Percentiles rank a stretch among this genome's conserved stretches.
These are phyloP conservation scores for Acanthis flammea DNA, from an alignment of 2,797 vertebrate species.

Conservation along the genomic window DNA sequence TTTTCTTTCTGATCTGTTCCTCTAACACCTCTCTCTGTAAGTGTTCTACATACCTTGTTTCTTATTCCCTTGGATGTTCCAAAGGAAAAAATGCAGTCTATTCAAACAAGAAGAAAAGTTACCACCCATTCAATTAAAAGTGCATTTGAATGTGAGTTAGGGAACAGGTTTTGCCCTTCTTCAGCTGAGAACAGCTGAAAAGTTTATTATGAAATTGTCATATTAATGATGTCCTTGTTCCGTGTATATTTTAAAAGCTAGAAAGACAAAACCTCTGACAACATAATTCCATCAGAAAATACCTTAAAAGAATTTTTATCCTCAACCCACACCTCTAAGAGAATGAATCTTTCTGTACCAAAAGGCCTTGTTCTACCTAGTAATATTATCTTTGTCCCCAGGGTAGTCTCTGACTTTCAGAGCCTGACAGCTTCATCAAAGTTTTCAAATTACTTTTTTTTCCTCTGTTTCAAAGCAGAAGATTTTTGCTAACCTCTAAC, in stretches of 20 bases:
- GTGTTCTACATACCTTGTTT: background rate
- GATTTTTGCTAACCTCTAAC: constrained; percentile 18
- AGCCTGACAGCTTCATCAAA: constrained; percentile 66
- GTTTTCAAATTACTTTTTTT: constrained; percentile 46
- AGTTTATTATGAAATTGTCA: constrained; percentile 5
- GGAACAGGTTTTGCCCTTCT: background rate
- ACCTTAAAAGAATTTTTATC: constrained; percentile 23
- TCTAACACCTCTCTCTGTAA: background rate
- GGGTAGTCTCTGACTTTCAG: constrained; percentile 60
- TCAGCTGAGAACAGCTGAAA: background rate
- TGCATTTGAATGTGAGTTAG: background rate
- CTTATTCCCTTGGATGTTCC: background rate
- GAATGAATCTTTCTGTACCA: constrained; percentile 39
- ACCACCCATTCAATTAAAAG: background rate
- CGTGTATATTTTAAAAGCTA: background rate
- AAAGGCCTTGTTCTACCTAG: constrained; percentile 40
- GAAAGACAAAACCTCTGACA: background rate
- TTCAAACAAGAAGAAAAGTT: background rate
- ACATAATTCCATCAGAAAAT: background rate
- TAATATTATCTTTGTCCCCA: constrained; percentile 57
- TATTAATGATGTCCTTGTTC: constrained; percentile 1
- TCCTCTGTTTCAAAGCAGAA: constrained; percentile 27
- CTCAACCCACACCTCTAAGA: constrained; percentile 10
- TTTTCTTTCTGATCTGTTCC: background rate
- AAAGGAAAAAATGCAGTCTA: background rate